Evolutionary conservation across 2,797 vertebrate genomes (phyloP).

Genomic region (Sebastes goodei): DNA sequence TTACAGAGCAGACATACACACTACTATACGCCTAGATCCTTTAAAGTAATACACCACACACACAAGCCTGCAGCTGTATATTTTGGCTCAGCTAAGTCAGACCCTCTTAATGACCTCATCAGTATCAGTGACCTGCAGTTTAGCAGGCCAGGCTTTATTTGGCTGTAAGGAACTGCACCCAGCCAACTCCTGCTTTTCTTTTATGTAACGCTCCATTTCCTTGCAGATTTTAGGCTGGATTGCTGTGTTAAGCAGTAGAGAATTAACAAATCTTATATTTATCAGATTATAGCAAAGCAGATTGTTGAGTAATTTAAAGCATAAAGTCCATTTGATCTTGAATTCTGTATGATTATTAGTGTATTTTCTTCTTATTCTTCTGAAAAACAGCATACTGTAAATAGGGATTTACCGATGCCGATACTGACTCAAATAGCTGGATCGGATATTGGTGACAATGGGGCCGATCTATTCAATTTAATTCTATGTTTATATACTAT

Average conservation of each 20-base stretch:
- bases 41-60: background rate
- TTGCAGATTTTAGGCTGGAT: background rate
- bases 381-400: too few relatives aligned
- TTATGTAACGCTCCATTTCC: background rate
- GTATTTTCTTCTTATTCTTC: too few relatives aligned
- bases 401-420: too few relatives aligned
- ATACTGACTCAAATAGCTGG: too few relatives aligned
- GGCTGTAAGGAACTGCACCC: background rate
- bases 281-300: background rate
- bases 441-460: too few relatives aligned
- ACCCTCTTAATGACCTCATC: slow-evolving; percentile 49
- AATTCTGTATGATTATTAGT: background rate
- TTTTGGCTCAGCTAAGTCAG: slow-evolving; percentile 23
- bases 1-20: slow-evolving; percentile 18
- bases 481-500: too few relatives aligned
- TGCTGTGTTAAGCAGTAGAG: background rate
- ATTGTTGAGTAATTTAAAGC: background rate
- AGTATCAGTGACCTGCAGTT: slow-evolving; percentile 22
- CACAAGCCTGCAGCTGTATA: slow-evolving; percentile 28
- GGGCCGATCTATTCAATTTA: too few relatives aligned
- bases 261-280: background rate
- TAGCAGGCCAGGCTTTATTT: slow-evolving; percentile 12
- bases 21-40: background rate
- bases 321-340: background rate
- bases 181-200: slow-evolving; percentile 12